Evolutionary conservation across 2,888 invertebrate species (phyloP).

Genomic region (Stenichneumon culpator): DNA sequence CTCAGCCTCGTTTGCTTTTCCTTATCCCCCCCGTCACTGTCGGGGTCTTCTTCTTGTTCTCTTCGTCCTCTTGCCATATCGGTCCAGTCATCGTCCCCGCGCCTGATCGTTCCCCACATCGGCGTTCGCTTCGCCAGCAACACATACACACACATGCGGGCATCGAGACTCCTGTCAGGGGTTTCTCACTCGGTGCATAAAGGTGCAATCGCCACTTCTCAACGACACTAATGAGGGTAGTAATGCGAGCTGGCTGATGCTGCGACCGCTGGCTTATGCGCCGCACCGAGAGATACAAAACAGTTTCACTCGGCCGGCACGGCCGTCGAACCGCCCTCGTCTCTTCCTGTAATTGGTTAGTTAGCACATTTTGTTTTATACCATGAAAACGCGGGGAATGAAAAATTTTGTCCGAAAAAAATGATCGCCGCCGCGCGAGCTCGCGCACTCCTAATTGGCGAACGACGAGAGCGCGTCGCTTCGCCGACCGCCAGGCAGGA

Average conservation of each 20-base stretch:
- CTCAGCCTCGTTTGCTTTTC: constrained; percentile 2
- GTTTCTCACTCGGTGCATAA: constrained; percentile 65
- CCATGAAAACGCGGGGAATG: constrained; percentile 52
- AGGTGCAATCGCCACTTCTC: constrained; percentile 78
- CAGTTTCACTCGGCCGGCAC: constrained; percentile 25
- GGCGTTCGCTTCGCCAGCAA: background rate
- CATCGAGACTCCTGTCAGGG: constrained; percentile 55
- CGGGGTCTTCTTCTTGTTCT: constrained; percentile 12
- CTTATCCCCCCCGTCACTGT: background rate
- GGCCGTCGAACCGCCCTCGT: constrained; percentile 36
- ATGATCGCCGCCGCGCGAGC: background rate
- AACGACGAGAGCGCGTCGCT: constrained; percentile 47
- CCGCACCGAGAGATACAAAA: constrained; percentile 33
- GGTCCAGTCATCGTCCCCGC: constrained; percentile 56
- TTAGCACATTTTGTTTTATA: constrained; percentile 79
- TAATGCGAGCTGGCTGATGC: constrained; percentile 69
- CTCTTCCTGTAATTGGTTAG: constrained; percentile 78
- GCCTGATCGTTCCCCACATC: constrained; percentile 49
- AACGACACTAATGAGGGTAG: constrained; percentile 79
- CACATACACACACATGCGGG: background rate
- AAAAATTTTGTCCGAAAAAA: constrained; percentile 23
- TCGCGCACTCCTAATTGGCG: constrained; percentile 12
- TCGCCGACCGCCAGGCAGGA: background rate
- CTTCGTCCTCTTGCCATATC: constrained; percentile 48
- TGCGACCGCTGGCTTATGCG: constrained; percentile 49